Conservation (phyloP, 2,113 vertebrate species). For the Hemichromis elongatus region DNA sequence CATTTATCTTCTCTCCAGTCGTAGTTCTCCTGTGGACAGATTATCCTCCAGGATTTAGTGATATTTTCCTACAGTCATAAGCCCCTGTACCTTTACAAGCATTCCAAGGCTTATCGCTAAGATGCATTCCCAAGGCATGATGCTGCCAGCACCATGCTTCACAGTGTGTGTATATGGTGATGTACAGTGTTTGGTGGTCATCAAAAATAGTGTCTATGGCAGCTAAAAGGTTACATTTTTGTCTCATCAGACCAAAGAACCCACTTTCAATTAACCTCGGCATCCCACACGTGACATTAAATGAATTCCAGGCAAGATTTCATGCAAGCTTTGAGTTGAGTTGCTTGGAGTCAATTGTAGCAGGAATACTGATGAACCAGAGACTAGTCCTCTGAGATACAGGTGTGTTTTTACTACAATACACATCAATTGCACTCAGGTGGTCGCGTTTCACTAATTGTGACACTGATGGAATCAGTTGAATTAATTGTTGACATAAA, state of each 20-base stretch:
- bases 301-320: neutral
- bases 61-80: no score
- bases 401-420: neutral
- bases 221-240: no score
- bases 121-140: no score
- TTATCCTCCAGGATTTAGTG: neutral
- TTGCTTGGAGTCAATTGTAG: neutral
- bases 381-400: neutral
- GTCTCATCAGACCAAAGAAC: neutral
- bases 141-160: no score
- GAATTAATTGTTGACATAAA: neutral
- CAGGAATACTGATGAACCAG: neutral
- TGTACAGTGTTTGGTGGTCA: no score
- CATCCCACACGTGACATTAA: neutral
- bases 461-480: neutral
- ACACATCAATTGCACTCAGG: neutral
- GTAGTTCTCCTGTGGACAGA: neutral
- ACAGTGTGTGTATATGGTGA: no score
- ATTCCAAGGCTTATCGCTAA: no score
- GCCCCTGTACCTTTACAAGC: no score
- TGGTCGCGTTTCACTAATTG: neutral
- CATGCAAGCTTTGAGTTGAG: neutral
- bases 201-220: no score
- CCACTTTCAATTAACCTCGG: neutral
- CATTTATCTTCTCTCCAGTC: neutral